phyloP scores from a whole-genome alignment of 2,888 invertebrate genomes.

The Gisinianus flammeolus region DNA sequence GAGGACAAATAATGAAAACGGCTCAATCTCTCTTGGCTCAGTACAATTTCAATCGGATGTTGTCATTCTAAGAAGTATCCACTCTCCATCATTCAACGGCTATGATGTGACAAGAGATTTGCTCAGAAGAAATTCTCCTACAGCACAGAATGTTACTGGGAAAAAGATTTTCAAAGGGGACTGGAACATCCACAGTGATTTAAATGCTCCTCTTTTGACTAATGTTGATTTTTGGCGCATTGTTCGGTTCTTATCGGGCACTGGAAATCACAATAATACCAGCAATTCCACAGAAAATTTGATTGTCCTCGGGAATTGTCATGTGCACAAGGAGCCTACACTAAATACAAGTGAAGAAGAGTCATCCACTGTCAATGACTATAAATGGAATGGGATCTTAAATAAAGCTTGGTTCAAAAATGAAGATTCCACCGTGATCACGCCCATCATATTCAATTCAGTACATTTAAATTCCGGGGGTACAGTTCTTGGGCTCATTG shows the following conservation, averaged over 20 bases:
- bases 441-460: background rate
- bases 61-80: slow-evolving; percentile 20
- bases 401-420: slow-evolving; percentile 44
- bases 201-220: slow-evolving; percentile 9
- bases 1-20: slow-evolving; percentile 38
- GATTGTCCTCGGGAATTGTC: slow-evolving; percentile 43
- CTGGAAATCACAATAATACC: background rate
- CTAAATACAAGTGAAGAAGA: background rate
- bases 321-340: slow-evolving; percentile 40
- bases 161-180: slow-evolving; percentile 37
- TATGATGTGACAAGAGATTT: slow-evolving; percentile 42
- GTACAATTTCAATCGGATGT: slow-evolving; percentile 24
- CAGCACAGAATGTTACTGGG: slow-evolving; percentile 41
- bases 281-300: slow-evolving; percentile 13
- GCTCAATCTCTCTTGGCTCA: background rate
- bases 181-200: slow-evolving; percentile 32
- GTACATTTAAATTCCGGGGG: slow-evolving; percentile 26
- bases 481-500: slow-evolving; percentile 29
- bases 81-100: slow-evolving; percentile 43
- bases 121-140: slow-evolving; percentile 27
- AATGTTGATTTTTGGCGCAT: slow-evolving; percentile 19
- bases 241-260: slow-evolving; percentile 32
- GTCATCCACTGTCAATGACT: slow-evolving; percentile 33
- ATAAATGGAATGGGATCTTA: slow-evolving; percentile 36
- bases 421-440: slow-evolving; percentile 12